Percentiles rank a stretch among this genome's conserved stretches.
phyloP scores from a whole-genome alignment of 2,797 vertebrate species.

The Tenualosa ilisha region DNA sequence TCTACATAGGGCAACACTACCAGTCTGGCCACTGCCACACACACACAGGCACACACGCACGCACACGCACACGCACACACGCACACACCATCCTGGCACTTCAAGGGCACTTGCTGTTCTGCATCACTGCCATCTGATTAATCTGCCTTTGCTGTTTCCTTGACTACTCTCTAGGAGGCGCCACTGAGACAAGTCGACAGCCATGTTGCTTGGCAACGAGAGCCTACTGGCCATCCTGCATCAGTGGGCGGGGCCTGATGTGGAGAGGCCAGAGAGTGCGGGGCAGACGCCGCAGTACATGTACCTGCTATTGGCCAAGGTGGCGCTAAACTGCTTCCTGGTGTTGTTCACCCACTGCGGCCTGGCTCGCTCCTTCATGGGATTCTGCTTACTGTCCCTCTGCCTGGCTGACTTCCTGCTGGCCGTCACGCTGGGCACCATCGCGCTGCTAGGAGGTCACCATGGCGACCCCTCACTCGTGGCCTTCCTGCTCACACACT shows the following conservation, averaged over 20 bases:
- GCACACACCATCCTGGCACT: background rate
- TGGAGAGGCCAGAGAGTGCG: background rate
- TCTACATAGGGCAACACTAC: too few relatives aligned
- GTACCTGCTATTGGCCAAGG: conserved; percentile 64
- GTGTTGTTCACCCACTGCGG: conserved; percentile 53
- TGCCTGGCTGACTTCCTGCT: conserved; percentile 62
- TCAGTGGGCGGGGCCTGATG: conserved; percentile 29
- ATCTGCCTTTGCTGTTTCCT: background rate
- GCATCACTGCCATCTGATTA: too few relatives aligned
- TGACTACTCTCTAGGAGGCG: background rate
- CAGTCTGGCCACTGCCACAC: background rate
- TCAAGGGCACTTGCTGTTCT: too few relatives aligned
- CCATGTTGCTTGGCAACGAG: background rate
- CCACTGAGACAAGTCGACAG: too few relatives aligned
- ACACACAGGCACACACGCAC: background rate
- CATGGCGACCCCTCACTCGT: background rate
- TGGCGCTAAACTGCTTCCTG: conserved; percentile 52
- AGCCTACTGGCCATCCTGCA: conserved; percentile 66
- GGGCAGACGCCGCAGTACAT: conserved; percentile 58
- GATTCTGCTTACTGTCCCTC: conserved; percentile 63
- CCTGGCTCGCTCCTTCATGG: conserved; percentile 52
- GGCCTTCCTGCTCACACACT: conserved; percentile 64
- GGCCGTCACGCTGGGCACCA: background rate
- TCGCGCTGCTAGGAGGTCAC: conserved; percentile 51
- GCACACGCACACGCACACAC: background rate